phyloP scores from a whole-genome alignment of 2,113 vertebrate species.

The Oryctolagus cuniculus region mOryCun1.1 NC_091453.1:107013501-107014000 shows the following conservation, averaged over 20 bases:
- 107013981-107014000: not conserved
- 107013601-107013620: too few relatives aligned
- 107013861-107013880: conserved; percentile 23
- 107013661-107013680: not conserved
- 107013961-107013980: not conserved
- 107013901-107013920: conserved; percentile 38
- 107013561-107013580: too few relatives aligned
- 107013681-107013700: not conserved
- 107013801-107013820: conserved; percentile 29
- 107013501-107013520: too few relatives aligned
- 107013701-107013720: not conserved
- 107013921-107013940: not conserved
- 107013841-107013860: not conserved
- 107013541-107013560: too few relatives aligned
- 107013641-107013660: not conserved
- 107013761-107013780: conserved; percentile 46
- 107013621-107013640: too few relatives aligned
- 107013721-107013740: not conserved
- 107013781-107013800: not conserved
- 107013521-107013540: too few relatives aligned
- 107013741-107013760: not conserved
- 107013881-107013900: not conserved
- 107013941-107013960: not conserved
- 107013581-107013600: too few relatives aligned
- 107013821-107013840: not conserved